These are phyloP conservation scores for Drosophila borborema DNA, from an alignment of 2,888 invertebrate species.

Conservation along the genomic window DNA sequence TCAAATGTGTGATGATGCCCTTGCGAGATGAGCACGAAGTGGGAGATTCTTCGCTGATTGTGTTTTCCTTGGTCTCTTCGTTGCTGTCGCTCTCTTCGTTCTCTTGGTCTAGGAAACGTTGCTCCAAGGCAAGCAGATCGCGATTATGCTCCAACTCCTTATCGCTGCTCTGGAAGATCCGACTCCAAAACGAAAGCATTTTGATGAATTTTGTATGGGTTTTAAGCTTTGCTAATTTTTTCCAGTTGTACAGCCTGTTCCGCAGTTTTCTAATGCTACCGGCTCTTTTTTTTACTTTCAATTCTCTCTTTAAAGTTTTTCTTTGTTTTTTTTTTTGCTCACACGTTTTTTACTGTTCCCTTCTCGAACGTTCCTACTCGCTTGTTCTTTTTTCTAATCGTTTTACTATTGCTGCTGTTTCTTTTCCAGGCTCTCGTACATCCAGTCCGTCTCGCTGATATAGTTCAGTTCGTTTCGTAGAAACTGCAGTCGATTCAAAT, in stretches of 20 bases:
- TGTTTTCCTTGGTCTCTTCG: slow-evolving; percentile 16
- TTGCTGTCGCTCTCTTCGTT: background rate
- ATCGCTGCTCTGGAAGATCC: background rate
- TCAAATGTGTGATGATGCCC: slow-evolving; percentile 88
- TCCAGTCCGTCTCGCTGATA: slow-evolving; percentile 93
- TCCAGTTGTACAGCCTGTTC: background rate
- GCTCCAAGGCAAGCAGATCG: slow-evolving; percentile 85
- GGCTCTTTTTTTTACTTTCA: background rate
- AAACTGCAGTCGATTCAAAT: slow-evolving; percentile 89
- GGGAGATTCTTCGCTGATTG: background rate
- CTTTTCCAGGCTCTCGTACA: slow-evolving; percentile 90
- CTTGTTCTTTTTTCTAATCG: background rate
- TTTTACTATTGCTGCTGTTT: slow-evolving; percentile 64
- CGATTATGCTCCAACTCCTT: slow-evolving; percentile 85
- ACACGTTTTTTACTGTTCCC: background rate
- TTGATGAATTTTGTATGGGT: background rate
- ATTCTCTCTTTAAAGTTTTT: background rate
- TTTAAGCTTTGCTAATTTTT: background rate
- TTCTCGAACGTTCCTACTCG: background rate
- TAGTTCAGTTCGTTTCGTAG: slow-evolving; percentile 91
- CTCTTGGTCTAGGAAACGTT: slow-evolving; percentile 84
- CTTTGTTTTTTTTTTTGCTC: background rate
- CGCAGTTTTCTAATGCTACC: background rate
- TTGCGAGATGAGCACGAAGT: slow-evolving; percentile 36
- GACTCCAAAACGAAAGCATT: background rate